A percentile compares a stretch with the other conserved stretches of the same genome.
These are phyloP conservation scores for Elegia similella DNA, from an alignment of 2,888 invertebrate species.

Conservation along the genomic window DNA sequence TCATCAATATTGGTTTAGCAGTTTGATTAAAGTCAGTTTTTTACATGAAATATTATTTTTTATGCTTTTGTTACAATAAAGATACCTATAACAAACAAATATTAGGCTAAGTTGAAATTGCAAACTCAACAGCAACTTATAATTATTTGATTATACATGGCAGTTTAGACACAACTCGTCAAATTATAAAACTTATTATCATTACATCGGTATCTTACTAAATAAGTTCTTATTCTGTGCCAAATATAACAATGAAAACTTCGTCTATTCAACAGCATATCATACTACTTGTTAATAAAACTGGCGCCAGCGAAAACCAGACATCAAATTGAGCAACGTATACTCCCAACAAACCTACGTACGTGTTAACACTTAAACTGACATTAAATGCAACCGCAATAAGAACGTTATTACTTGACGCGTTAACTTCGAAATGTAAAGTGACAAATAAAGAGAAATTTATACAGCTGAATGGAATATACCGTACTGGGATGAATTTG, in stretches of 20 bases:
- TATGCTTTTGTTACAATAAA: no score
- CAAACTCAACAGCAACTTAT: no score
- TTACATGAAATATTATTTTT: no score
- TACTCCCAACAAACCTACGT: conserved; percentile 48
- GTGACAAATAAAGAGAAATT: neutral
- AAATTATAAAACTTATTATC: no score
- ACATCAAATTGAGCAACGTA: conserved; percentile 51
- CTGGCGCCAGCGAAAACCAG: conserved; percentile 52
- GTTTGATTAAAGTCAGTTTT: no score
- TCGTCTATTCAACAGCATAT: neutral
- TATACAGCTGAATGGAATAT: neutral
- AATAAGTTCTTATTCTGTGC: neutral
- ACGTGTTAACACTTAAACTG: conserved; percentile 48
- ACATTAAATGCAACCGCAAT: conserved; percentile 31
- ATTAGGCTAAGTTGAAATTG: no score
- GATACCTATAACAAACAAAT: no score
- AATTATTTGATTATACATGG: no score
- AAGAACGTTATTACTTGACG: conserved; percentile 7
- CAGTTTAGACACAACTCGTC: no score
- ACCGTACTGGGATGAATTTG: neutral
- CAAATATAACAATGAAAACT: neutral
- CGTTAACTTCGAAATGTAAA: neutral
- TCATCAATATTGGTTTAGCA: no score
- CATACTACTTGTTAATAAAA: neutral
- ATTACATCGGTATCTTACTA: no score